Conservation (phyloP, 1,140 invertebrate genomes). For the Macrobrachium rosenbergii region DNA sequence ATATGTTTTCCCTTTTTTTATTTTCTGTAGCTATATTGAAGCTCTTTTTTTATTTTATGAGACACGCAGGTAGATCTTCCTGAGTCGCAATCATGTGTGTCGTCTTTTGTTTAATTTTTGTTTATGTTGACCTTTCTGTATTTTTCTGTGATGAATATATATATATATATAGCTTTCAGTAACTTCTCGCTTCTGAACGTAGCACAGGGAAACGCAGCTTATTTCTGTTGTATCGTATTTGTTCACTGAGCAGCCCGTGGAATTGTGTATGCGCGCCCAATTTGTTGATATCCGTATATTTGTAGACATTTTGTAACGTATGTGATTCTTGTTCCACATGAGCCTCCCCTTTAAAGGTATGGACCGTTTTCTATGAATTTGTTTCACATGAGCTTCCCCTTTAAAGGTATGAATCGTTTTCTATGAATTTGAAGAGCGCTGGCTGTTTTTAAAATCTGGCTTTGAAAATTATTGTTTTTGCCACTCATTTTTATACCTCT, state of each 20-base stretch:
- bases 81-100: too few relatives aligned
- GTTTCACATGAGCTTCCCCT: conserved; percentile 60
- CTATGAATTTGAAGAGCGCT: conserved; percentile 36
- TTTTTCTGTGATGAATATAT: too few relatives aligned
- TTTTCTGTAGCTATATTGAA: too few relatives aligned
- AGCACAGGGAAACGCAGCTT: too few relatives aligned
- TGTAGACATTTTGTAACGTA: conserved; percentile 61
- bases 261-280: conserved; percentile 27
- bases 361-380: neutral
- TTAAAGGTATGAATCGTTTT: conserved; percentile 51
- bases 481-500: conserved; percentile 24
- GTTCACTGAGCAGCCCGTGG: neutral
- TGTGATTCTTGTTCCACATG: conserved; percentile 64
- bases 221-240: neutral
- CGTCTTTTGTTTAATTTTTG: too few relatives aligned
- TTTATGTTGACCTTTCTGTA: too few relatives aligned
- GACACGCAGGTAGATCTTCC: too few relatives aligned
- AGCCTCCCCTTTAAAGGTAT: conserved; percentile 58
- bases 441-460: conserved; percentile 36
- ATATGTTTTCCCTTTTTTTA: too few relatives aligned
- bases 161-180: too few relatives aligned
- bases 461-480: conserved; percentile 21
- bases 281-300: conserved; percentile 40
- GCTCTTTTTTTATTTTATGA: too few relatives aligned
- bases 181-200: too few relatives aligned